Conservation (phyloP, 2,888 invertebrate species). For the Acleris laterana region DNA sequence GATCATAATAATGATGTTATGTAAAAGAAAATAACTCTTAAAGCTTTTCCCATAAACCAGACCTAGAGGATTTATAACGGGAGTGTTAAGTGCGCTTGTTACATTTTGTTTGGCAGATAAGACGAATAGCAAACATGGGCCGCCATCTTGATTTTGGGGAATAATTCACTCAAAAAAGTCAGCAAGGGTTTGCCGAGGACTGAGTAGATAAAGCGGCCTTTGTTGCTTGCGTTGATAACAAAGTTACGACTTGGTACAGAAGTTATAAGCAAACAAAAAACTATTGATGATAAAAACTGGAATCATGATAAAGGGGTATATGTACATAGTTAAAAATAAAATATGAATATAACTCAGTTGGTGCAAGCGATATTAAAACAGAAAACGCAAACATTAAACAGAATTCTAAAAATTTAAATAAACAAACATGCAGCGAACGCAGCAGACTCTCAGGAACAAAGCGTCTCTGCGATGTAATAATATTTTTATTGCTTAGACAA, state of each 20-base stretch:
- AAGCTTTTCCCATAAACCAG: conserved; percentile 43
- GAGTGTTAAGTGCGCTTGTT: conserved; percentile 69
- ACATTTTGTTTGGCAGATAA: conserved; percentile 72
- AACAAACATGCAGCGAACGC: conserved; percentile 22
- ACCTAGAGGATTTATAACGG: conserved; percentile 62
- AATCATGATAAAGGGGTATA: too few relatives aligned
- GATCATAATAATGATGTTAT: too few relatives aligned
- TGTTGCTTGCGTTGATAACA: too few relatives aligned
- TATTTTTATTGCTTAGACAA: conserved; percentile 34
- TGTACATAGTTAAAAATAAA: not conserved
- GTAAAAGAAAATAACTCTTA: not conserved
- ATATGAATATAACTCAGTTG: not conserved
- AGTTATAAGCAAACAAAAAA: too few relatives aligned
- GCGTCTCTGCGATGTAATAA: conserved; percentile 29
- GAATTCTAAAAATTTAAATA: conserved; percentile 21
- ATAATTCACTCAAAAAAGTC: conserved; percentile 19
- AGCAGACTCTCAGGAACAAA: conserved; percentile 24
- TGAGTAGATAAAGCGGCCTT: too few relatives aligned
- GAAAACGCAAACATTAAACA: conserved; percentile 1
- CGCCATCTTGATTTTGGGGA: conserved; percentile 25
- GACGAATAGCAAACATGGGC: conserved; percentile 60
- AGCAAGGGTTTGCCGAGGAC: too few relatives aligned
- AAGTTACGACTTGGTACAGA: too few relatives aligned
- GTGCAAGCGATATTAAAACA: not conserved
- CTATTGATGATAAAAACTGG: too few relatives aligned